Evolutionary conservation across 2,113 vertebrate species (phyloP).

Genomic region (Climacteris rufus): DNA sequence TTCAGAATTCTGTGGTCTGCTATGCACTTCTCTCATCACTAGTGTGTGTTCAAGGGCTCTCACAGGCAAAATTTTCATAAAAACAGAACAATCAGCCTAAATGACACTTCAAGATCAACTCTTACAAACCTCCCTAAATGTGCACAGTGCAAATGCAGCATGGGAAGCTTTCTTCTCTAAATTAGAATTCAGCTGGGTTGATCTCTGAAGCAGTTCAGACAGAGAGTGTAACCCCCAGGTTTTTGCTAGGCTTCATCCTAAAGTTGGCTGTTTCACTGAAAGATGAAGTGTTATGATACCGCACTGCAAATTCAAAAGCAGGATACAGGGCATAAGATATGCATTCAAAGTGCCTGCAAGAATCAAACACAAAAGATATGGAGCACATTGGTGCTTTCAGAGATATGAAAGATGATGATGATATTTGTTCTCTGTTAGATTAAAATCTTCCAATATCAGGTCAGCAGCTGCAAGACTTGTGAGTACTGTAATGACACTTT

Average conservation of each 20-base stretch:
- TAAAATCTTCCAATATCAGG: background rate
- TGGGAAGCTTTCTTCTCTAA: background rate
- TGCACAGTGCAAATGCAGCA: background rate
- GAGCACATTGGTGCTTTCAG: background rate
- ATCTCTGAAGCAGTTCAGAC: background rate
- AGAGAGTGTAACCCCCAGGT: background rate
- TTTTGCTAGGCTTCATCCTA: background rate
- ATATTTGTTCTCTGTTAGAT: background rate
- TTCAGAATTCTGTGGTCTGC: background rate
- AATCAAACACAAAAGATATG: background rate
- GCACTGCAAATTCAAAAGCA: background rate
- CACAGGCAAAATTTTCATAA: background rate
- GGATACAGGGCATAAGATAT: background rate
- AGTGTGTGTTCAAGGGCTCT: background rate
- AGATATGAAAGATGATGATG: background rate
- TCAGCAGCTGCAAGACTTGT: background rate
- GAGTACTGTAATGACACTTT: background rate
- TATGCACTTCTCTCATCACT: background rate
- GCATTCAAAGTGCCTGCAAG: background rate
- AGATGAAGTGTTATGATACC: background rate
- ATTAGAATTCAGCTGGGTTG: background rate
- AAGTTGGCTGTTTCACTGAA: background rate
- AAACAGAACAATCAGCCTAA: background rate
- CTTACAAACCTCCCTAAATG: background rate
- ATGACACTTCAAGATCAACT: background rate